phyloP scores from a whole-genome alignment of 2,797 vertebrate genomes.

The Sebastes elongatus region DNA sequence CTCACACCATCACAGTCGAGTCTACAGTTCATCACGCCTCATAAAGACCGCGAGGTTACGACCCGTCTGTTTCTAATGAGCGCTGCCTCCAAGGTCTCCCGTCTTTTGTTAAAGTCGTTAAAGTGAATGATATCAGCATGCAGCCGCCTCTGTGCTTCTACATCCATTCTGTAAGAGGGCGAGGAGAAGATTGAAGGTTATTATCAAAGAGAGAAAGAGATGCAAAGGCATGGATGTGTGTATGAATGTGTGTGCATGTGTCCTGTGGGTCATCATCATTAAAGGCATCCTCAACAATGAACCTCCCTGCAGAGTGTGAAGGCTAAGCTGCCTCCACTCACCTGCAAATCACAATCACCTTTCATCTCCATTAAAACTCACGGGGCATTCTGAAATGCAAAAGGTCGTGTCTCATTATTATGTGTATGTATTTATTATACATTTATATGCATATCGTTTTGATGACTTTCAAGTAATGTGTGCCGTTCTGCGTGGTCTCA shows the following conservation, averaged over 20 bases:
- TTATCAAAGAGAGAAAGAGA: conserved; percentile 36
- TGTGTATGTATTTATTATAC: background rate
- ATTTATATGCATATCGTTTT: background rate
- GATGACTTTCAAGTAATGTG: background rate
- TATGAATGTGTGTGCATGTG: background rate
- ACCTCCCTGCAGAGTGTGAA: background rate
- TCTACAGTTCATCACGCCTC: background rate
- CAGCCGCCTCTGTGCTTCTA: conserved; percentile 5
- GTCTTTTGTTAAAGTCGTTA: background rate
- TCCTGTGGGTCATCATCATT: conserved; percentile 26
- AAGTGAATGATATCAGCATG: conserved; percentile 29
- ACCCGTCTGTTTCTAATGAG: conserved; percentile 5
- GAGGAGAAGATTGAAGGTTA: conserved; percentile 26
- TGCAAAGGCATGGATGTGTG: background rate
- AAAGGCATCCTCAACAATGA: conserved; percentile 18
- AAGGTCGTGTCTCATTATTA: background rate
- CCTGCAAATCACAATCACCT: conserved; percentile 31
- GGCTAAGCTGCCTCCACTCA: conserved; percentile 16
- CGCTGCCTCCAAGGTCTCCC: background rate
- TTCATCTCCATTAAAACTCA: conserved; percentile 35
- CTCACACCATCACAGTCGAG: background rate
- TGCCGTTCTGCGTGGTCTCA: conserved; percentile 9
- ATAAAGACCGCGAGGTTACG: background rate
- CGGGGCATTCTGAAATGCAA: background rate
- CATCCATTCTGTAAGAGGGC: conserved; percentile 11